Evolutionary conservation across 92 coral and sea anemone genomes (phyloP).

Genomic region (Epizoanthus ramosus): DNA sequence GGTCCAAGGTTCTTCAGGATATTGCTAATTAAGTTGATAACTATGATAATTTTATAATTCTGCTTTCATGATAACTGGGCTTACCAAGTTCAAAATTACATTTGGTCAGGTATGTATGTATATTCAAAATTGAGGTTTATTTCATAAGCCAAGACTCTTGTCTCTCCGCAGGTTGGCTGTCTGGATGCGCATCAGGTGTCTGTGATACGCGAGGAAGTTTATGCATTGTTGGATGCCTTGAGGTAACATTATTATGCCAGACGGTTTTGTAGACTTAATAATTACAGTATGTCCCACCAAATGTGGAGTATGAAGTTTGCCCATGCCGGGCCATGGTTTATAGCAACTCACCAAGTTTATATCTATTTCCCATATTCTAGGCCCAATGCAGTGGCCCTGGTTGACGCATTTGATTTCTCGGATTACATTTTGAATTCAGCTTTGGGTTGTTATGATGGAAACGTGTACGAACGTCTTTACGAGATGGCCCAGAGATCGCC

Average conservation of each 20-base stretch:
- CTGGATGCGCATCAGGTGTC: conserved; percentile 53
- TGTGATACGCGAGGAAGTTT: conserved; percentile 58
- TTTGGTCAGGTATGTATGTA: neutral
- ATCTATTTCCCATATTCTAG: conserved; percentile 43
- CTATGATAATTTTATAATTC: too few relatives aligned
- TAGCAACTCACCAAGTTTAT: too few relatives aligned
- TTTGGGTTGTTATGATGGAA: conserved; percentile 91
- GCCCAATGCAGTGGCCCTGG: conserved; percentile 89
- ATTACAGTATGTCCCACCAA: too few relatives aligned
- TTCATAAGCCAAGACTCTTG: neutral
- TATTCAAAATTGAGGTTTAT: neutral
- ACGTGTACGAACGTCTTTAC: conserved; percentile 90
- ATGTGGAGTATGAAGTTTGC: too few relatives aligned
- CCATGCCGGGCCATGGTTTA: too few relatives aligned
- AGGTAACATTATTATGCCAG: conserved; percentile 58
- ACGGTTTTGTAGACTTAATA: too few relatives aligned
- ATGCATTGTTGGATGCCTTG: conserved; percentile 52
- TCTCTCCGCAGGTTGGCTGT: conserved; percentile 54
- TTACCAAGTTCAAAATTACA: too few relatives aligned
- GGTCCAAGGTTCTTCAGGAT: too few relatives aligned
- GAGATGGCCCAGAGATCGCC: conserved; percentile 78
- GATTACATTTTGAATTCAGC: conserved; percentile 81
- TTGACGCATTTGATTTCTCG: conserved; percentile 85
- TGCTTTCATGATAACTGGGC: too few relatives aligned
- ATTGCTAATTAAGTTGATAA: too few relatives aligned